phyloP scores from a whole-genome alignment of 2,797 vertebrate genomes.

The Alauda arvensis region DNA sequence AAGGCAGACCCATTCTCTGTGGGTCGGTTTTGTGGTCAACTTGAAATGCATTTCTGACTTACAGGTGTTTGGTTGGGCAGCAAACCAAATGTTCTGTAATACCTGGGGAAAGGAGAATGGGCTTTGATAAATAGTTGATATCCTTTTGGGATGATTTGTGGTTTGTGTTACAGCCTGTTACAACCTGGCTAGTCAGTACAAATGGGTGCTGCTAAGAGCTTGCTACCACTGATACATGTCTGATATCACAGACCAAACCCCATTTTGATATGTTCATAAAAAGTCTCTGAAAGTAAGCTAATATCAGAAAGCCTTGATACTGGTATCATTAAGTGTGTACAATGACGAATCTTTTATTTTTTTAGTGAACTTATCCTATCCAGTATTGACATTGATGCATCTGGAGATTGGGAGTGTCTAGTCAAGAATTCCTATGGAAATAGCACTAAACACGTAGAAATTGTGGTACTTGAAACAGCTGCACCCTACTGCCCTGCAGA shows the following conservation, averaged over 20 bases:
- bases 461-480: constrained; percentile 86
- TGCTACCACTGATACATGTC: not conserved
- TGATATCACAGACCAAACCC: not conserved
- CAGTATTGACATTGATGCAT: constrained; percentile 80
- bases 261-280: not conserved
- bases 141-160: not conserved
- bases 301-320: not conserved
- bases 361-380: constrained; percentile 86
- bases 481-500: constrained; percentile 85
- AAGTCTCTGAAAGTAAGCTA: not conserved
- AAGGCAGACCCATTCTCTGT: not conserved
- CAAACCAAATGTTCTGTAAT: not conserved
- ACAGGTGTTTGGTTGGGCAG: not conserved
- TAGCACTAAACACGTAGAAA: constrained; percentile 83
- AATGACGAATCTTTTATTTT: constrained; percentile 23
- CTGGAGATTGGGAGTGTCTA: constrained; percentile 87
- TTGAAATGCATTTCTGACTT: not conserved
- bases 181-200: not conserved
- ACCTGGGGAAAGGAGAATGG: not conserved
- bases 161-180: not conserved
- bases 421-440: constrained; percentile 89
- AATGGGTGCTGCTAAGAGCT: not conserved
- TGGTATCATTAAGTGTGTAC: not conserved
- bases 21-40: not conserved
- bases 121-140: not conserved